phyloP scores from a whole-genome alignment of 1,140 invertebrate species.

The Drosophila burlai region DNA sequence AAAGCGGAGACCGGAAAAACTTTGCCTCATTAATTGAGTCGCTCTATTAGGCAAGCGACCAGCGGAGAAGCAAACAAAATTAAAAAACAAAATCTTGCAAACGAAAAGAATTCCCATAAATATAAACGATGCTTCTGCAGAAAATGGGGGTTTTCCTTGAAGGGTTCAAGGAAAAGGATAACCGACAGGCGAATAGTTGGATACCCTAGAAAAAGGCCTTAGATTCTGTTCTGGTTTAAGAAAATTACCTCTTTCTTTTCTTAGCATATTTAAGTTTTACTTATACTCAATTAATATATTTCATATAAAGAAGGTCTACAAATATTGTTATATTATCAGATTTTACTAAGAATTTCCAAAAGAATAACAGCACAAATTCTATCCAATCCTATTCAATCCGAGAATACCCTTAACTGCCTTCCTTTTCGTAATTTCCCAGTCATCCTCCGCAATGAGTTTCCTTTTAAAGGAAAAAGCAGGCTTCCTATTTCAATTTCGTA shows the following conservation, averaged over 20 bases:
- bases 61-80: conserved; percentile 24
- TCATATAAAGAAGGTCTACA: too few relatives aligned
- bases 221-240: background rate
- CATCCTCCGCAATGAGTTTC: conserved; percentile 35
- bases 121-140: conserved; percentile 64
- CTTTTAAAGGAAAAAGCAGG: conserved; percentile 31
- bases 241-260: background rate
- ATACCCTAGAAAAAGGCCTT: conserved; percentile 12
- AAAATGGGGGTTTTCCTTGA: conserved; percentile 1
- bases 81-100: conserved; percentile 28
- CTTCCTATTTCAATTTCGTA: conserved; percentile 81
- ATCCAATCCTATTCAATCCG: background rate
- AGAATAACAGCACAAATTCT: background rate
- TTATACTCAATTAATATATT: too few relatives aligned
- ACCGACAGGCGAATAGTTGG: background rate
- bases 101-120: conserved; percentile 68
- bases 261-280: too few relatives aligned
- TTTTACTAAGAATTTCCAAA: background rate
- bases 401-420: background rate
- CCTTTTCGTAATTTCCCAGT: conserved; percentile 12
- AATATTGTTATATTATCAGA: background rate
- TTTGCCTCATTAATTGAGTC: conserved; percentile 79
- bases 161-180: background rate
- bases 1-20: conserved; percentile 49
- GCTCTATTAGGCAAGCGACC: conserved; percentile 66